Conservation (phyloP, 2,888 invertebrate genomes). For the Tolmerus cingulatus region DNA sequence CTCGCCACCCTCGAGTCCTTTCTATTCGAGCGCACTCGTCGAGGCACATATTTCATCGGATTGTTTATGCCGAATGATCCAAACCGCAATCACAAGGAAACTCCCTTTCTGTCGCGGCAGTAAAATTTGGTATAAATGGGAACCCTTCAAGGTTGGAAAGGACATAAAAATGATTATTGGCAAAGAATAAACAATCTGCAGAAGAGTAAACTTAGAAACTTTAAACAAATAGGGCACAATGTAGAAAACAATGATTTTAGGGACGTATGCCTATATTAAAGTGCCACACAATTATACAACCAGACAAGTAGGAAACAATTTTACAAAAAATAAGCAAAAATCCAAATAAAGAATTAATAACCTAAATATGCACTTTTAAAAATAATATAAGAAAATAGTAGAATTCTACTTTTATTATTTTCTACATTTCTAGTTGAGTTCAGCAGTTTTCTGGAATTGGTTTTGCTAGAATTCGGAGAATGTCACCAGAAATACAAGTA, state of each 20-base stretch:
- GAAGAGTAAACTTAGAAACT: background rate
- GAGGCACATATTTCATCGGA: background rate
- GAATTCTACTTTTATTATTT: too few relatives aligned
- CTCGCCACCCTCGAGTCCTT: background rate
- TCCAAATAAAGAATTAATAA: too few relatives aligned
- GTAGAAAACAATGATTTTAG: background rate
- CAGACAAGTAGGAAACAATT: too few relatives aligned
- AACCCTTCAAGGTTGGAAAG: background rate
- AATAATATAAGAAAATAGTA: too few relatives aligned
- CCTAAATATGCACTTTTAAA: too few relatives aligned
- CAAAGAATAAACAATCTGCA: background rate
- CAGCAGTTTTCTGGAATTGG: too few relatives aligned
- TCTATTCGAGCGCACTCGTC: background rate
- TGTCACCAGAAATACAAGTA: too few relatives aligned
- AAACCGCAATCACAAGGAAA: background rate
- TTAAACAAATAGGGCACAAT: background rate
- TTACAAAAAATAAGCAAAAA: too few relatives aligned
- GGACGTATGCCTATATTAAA: too few relatives aligned
- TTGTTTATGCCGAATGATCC: constrained; percentile 3
- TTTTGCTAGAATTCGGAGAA: too few relatives aligned
- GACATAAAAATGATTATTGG: background rate
- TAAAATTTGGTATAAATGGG: background rate
- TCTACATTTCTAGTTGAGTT: too few relatives aligned
- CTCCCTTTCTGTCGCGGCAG: background rate
- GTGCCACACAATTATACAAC: background rate